phyloP scores from a whole-genome alignment of 2,113 vertebrate species.

The Cyphomyrus plagiostoma region DNA sequence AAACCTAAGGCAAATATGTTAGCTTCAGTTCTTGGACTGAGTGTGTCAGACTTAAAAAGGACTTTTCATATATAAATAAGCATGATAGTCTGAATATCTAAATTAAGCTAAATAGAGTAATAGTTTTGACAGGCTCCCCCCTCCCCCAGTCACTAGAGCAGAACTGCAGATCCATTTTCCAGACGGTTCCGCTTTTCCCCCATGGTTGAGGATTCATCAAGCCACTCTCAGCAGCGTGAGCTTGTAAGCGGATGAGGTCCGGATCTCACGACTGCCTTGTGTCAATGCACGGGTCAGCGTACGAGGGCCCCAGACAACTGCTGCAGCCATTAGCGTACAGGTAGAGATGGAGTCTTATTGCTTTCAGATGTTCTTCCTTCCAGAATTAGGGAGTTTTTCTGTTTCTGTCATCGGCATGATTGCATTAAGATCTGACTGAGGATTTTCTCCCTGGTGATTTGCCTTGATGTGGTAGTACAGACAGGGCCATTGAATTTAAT shows the following conservation, averaged over 20 bases:
- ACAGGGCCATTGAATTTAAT: neutral
- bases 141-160: neutral
- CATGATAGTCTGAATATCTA: neutral
- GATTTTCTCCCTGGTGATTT: neutral
- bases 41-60: neutral
- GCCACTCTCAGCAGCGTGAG: neutral
- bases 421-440: neutral
- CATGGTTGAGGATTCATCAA: neutral
- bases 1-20: neutral
- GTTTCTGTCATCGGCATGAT: neutral
- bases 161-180: neutral
- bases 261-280: neutral
- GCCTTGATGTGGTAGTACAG: constrained; percentile 20
- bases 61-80: neutral
- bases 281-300: neutral
- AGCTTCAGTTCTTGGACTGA: neutral
- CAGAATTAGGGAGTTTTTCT: neutral
- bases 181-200: neutral
- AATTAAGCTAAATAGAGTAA: neutral
- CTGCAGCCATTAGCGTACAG: neutral
- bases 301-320: neutral
- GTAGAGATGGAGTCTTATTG: neutral
- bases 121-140: neutral
- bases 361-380: neutral
- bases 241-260: neutral